Conservation (phyloP, 2,888 invertebrate genomes). For the Metopia argyrocephala region DNA sequence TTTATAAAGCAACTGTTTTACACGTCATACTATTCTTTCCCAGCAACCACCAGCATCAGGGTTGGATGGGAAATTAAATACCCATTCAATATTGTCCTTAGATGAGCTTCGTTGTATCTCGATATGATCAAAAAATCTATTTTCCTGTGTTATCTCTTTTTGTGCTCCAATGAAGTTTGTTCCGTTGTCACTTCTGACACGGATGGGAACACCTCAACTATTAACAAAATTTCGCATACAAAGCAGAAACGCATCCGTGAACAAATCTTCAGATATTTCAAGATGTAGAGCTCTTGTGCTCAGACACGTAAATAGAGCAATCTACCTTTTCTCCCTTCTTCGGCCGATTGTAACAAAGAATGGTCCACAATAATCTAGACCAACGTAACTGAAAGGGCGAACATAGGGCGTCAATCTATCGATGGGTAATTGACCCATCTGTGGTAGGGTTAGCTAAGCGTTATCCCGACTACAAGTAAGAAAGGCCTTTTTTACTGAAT, state of each 20-base stretch:
- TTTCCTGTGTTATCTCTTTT: slow-evolving; percentile 34
- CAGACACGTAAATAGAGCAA: slow-evolving; percentile 46
- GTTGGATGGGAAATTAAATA: slow-evolving; percentile 53
- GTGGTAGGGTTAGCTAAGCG: slow-evolving; percentile 55
- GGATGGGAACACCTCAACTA: slow-evolving; percentile 50
- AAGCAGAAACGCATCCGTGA: slow-evolving; percentile 59
- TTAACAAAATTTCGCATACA: slow-evolving; percentile 62
- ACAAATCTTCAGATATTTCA: slow-evolving; percentile 55
- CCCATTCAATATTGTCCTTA: slow-evolving; percentile 44
- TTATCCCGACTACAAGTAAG: slow-evolving; percentile 2
- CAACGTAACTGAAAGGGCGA: slow-evolving; percentile 63
- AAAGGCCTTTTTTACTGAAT: slow-evolving; percentile 30
- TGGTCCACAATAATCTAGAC: slow-evolving; percentile 65
- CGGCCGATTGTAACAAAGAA: slow-evolving; percentile 57
- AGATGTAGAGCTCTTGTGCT: slow-evolving; percentile 54
- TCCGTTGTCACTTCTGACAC: slow-evolving; percentile 53
- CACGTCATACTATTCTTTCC: slow-evolving; percentile 54
- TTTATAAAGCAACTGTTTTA: slow-evolving; percentile 41
- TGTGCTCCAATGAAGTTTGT: slow-evolving; percentile 46
- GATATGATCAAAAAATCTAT: slow-evolving; percentile 43
- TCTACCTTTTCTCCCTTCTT: slow-evolving; percentile 61
- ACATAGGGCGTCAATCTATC: slow-evolving; percentile 60
- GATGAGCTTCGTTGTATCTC: slow-evolving; percentile 26
- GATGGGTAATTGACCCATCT: slow-evolving; percentile 64
- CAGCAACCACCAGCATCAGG: slow-evolving; percentile 66